Evolutionary conservation across 2,797 vertebrate species (phyloP).

Genomic region (Spheniscus humboldti): DNA sequence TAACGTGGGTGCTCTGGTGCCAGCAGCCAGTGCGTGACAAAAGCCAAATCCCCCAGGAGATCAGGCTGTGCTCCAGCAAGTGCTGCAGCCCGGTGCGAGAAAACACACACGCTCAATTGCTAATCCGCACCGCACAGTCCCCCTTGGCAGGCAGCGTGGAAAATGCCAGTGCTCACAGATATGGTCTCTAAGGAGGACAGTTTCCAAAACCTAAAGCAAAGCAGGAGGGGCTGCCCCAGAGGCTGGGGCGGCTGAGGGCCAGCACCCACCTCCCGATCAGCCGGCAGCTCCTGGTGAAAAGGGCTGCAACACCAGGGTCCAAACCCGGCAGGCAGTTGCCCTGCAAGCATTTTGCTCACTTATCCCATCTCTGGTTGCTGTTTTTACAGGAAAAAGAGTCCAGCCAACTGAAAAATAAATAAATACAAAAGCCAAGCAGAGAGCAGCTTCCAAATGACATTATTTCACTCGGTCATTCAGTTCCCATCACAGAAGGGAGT

Average conservation of each 20-base stretch:
- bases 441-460: neutral
- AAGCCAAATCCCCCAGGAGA: neutral
- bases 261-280: neutral
- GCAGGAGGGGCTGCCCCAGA: neutral
- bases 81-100: rapidly evolving
- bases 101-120: neutral
- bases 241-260: neutral
- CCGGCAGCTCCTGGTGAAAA: neutral
- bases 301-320: neutral
- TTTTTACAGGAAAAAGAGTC: neutral
- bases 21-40: rapidly evolving
- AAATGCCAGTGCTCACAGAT: constrained; percentile 41
- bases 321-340: neutral
- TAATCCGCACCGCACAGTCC: neutral
- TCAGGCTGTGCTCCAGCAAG: neutral
- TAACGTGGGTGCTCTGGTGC: neutral
- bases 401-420: neutral
- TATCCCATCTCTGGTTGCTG: neutral
- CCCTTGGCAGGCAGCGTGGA: constrained; percentile 33
- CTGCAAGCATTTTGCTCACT: neutral
- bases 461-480: neutral
- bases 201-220: constrained; percentile 37
- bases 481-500: neutral
- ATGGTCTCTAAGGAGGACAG: constrained; percentile 43
- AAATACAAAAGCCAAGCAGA: neutral